Conservation (phyloP, 2,888 invertebrate genomes). For the Drosophila meridiana region DNA sequence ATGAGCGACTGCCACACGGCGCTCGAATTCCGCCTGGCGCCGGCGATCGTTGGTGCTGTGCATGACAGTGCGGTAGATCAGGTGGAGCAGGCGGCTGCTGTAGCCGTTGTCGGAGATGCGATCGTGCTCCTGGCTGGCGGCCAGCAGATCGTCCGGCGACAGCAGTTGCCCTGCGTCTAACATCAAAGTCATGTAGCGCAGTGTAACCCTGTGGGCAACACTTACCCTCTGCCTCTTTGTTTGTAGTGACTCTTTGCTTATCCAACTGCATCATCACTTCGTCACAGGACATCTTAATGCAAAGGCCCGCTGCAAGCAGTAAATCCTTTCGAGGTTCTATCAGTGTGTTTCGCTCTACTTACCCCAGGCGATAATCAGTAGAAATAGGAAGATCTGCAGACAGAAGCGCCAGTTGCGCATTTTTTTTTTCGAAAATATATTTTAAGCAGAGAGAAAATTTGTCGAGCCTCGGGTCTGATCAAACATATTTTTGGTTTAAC, state of each 20-base stretch:
- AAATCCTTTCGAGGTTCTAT: fast-evolving
- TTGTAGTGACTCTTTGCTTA: fast-evolving
- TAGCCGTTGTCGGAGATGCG: neutral
- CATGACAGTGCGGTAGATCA: conserved; percentile 7
- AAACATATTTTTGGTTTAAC: neutral
- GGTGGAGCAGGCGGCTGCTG: conserved; percentile 5
- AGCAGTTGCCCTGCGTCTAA: neutral
- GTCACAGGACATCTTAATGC: conserved; percentile 4
- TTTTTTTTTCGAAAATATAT: neutral
- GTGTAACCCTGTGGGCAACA: neutral
- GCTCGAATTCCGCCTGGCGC: conserved; percentile 10
- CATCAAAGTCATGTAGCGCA: neutral
- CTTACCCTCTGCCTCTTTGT: neutral
- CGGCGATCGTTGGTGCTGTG: neutral
- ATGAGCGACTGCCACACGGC: conserved; percentile 2
- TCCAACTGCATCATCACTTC: neutral
- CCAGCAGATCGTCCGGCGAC: neutral
- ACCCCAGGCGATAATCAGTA: conserved; percentile 18
- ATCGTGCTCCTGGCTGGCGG: neutral
- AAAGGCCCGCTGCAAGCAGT: neutral
- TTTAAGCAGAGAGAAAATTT: neutral
- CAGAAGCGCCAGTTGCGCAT: conserved; percentile 24
- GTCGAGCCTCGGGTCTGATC: neutral
- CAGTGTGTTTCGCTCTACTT: neutral
- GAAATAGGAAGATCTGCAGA: conserved; percentile 8